Evolutionary conservation across 2,888 invertebrate genomes (phyloP).

Genomic region (Stenichneumon culpator): DNA sequence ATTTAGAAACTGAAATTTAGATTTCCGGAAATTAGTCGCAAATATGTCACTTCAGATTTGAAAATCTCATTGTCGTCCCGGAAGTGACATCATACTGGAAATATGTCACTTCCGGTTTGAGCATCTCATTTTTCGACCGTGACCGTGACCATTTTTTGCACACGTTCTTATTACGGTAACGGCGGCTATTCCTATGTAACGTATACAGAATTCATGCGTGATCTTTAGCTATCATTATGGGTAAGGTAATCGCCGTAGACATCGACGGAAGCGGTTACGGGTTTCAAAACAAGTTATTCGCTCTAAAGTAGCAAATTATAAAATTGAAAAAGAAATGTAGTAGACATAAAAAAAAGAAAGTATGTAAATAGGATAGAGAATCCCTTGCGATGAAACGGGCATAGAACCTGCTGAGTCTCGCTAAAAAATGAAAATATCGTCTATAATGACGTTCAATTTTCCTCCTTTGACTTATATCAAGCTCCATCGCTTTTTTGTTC

Average conservation of each 20-base stretch:
- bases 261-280: neutral
- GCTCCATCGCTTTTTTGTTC: neutral
- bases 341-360: neutral
- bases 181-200: neutral
- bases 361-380: neutral
- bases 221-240: neutral
- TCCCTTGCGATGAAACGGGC: neutral
- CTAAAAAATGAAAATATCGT: constrained; percentile 35
- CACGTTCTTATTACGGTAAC: constrained; percentile 5
- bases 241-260: neutral
- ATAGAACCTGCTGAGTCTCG: constrained; percentile 1
- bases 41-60: too few species aligned
- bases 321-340: neutral
- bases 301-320: neutral
- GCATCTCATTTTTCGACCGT: too few species aligned
- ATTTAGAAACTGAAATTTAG: neutral
- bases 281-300: neutral
- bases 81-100: too few species aligned
- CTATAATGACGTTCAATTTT: constrained; percentile 53
- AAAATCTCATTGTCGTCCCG: too few species aligned
- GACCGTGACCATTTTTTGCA: neutral
- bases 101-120: too few species aligned
- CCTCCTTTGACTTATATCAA: neutral
- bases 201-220: constrained; percentile 20
- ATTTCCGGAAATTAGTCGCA: neutral